These are phyloP conservation scores for Lepilemur septentrionalis DNA, from an alignment of 2,797 vertebrate species.

Conservation along the genomic window DNA sequence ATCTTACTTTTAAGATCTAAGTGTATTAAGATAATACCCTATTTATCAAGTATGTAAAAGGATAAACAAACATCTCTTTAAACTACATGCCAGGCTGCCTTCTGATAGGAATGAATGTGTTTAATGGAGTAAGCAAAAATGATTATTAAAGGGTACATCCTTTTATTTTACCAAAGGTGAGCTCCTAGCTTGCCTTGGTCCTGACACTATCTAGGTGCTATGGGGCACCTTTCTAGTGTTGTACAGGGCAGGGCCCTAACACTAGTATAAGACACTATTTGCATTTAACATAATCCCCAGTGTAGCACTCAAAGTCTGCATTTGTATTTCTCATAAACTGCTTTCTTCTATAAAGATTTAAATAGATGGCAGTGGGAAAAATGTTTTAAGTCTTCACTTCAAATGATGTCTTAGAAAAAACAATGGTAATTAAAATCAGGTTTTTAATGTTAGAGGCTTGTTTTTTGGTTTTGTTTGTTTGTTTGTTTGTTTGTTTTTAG, in stretches of 20 bases:
- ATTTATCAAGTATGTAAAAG: background rate
- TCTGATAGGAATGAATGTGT: background rate
- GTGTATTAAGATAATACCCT: background rate
- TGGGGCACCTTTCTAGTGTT: background rate
- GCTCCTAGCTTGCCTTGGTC: background rate
- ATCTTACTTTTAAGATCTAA: background rate
- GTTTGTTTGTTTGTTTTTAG: too few species aligned
- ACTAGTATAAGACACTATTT: background rate
- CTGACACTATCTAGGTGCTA: background rate
- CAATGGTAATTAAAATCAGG: background rate
- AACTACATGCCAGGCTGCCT: background rate
- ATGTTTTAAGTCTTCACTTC: background rate
- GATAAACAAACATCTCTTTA: background rate
- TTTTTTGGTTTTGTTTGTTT: too few species aligned
- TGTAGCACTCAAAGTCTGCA: background rate
- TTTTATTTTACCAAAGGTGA: background rate
- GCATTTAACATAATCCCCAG: background rate
- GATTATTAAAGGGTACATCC: background rate
- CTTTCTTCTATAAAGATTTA: background rate
- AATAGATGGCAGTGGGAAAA: background rate
- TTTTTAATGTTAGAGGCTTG: background rate
- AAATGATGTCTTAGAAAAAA: background rate
- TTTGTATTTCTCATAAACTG: background rate
- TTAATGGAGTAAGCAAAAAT: background rate
- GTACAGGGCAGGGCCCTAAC: background rate